A percentile compares a stretch with the other conserved stretches of the same genome.
Conservation (phyloP, 2,888 invertebrate species). For the Limnephilus lunatus region DNA sequence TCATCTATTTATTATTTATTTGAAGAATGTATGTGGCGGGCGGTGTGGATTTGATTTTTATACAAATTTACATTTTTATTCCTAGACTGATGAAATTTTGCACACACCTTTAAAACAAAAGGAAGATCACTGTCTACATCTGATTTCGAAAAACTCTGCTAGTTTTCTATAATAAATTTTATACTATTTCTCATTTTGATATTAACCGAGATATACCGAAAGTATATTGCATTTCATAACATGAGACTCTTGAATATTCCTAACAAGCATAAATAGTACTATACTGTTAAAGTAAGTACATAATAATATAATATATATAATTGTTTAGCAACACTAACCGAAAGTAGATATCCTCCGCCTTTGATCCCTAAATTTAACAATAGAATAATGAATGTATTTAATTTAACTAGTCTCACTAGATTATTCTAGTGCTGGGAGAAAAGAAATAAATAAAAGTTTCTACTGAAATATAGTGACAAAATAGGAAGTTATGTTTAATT, state of each 20-base stretch:
- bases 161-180: background rate
- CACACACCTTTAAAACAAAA: too few species aligned
- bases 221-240: background rate
- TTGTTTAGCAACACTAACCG: background rate
- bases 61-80: too few species aligned
- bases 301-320: background rate
- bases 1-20: too few species aligned
- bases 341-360: background rate
- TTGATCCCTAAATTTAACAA: background rate
- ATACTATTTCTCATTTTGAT: background rate
- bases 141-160: too few species aligned
- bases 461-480: background rate
- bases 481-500: background rate
- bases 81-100: too few species aligned
- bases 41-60: too few species aligned
- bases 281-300: background rate
- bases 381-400: background rate
- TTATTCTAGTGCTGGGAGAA: background rate
- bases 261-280: background rate
- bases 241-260: background rate
- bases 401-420: background rate
- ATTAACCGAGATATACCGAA: background rate
- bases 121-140: too few species aligned
- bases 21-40: too few species aligned
- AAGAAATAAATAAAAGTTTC: background rate